phyloP scores from a whole-genome alignment of 2,113 vertebrate species.

The Danio rerio region DNA sequence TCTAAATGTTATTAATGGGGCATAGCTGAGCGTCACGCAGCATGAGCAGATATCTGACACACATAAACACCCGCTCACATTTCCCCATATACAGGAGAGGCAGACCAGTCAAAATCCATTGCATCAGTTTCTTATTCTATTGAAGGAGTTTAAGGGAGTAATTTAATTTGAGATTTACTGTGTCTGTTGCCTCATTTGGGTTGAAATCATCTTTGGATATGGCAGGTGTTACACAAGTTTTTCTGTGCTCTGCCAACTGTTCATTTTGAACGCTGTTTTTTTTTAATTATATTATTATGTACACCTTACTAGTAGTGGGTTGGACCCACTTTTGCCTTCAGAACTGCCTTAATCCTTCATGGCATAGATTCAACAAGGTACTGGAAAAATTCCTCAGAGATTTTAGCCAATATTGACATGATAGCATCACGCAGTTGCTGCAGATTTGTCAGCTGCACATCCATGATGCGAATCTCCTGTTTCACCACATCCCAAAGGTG shows the following conservation, averaged over 20 bases:
- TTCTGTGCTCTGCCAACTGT: neutral
- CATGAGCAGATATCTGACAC: conserved; percentile 21
- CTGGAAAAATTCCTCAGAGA: too few relatives aligned
- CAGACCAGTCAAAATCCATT: conserved; percentile 1
- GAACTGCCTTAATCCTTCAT: too few relatives aligned
- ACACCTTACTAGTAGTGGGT: too few relatives aligned
- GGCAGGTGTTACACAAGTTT: neutral
- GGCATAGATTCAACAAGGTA: too few relatives aligned
- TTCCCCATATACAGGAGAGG: neutral
- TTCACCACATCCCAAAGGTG: too few relatives aligned
- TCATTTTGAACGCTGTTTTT: neutral
- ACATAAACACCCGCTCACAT: conserved; percentile 17
- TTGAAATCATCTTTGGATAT: neutral
- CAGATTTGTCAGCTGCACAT: too few relatives aligned
- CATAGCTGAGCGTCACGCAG: neutral
- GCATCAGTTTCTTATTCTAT: neutral
- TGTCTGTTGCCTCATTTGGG: neutral
- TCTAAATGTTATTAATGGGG: conserved; percentile 43
- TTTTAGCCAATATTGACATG: too few relatives aligned
- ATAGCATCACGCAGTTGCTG: too few relatives aligned
- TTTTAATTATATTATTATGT: too few relatives aligned
- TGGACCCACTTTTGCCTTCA: too few relatives aligned
- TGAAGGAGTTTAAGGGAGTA: neutral
- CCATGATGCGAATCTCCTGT: too few relatives aligned
- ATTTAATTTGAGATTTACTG: neutral